Evolutionary conservation across 1,140 invertebrate species (phyloP).

Genomic region (Bicyclus anynana): DNA sequence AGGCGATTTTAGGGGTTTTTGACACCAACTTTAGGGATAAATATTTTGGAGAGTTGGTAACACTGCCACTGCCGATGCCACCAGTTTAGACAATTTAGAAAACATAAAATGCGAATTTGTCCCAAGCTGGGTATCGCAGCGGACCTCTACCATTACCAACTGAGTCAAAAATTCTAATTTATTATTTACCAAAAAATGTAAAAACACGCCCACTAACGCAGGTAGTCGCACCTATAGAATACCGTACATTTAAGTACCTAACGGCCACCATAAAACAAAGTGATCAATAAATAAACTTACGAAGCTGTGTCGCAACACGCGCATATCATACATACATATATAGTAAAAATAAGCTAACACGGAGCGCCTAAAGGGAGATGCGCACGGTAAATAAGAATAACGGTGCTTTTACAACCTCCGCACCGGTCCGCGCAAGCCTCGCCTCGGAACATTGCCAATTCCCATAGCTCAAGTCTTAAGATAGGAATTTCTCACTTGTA

Average conservation of each 20-base stretch:
- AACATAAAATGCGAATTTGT: no score
- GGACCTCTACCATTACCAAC: no score
- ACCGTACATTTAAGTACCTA: background rate
- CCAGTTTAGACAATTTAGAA: no score
- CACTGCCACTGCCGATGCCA: no score
- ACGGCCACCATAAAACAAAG: constrained; percentile 1
- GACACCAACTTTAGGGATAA: no score
- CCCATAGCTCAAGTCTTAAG: constrained; percentile 67
- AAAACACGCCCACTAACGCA: background rate
- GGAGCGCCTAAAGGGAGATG: constrained; percentile 64
- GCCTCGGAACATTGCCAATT: constrained; percentile 70
- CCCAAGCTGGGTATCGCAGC: no score
- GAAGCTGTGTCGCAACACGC: constrained; percentile 16
- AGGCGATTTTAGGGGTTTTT: no score
- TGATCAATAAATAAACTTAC: constrained; percentile 20
- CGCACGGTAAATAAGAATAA: constrained; percentile 73
- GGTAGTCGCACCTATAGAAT: no score
- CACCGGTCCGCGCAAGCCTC: constrained; percentile 52
- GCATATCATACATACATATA: constrained; percentile 7
- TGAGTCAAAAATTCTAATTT: no score
- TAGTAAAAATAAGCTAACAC: constrained; percentile 48
- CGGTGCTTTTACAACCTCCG: constrained; percentile 68
- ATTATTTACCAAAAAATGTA: no score
- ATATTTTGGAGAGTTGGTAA: no score
- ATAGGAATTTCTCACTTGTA: constrained; percentile 69